Evolutionary conservation across 2,888 invertebrate genomes (phyloP).

Genomic region (Malacosoma neustria): DNA sequence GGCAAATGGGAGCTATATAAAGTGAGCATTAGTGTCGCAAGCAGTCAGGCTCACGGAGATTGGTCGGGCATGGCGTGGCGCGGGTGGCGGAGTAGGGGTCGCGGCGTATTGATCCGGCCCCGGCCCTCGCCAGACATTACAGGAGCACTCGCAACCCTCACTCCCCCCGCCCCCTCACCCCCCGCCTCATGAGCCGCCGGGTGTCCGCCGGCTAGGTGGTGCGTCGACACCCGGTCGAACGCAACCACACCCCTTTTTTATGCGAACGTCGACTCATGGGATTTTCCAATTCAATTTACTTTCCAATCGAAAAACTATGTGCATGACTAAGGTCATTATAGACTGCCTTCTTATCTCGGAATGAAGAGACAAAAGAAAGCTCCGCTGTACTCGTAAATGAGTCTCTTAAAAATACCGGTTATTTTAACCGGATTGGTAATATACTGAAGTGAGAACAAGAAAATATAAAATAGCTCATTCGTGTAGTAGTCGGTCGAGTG

Average conservation of each 20-base stretch:
- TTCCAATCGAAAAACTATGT: conserved; percentile 34
- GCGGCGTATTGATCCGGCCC: conserved; percentile 56
- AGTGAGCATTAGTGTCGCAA: conserved; percentile 70
- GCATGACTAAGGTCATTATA: background rate
- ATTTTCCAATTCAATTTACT: conserved; percentile 69
- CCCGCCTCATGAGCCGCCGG: conserved; percentile 25
- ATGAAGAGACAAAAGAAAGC: too few relatives aligned
- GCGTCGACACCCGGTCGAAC: conserved; percentile 36
- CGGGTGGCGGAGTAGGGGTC: conserved; percentile 43
- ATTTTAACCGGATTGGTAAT: too few relatives aligned
- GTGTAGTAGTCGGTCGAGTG: too few relatives aligned
- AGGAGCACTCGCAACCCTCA: conserved; percentile 47
- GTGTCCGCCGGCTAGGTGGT: conserved; percentile 34
- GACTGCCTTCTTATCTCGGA: too few relatives aligned
- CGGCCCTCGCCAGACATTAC: conserved; percentile 56
- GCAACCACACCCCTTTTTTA: conserved; percentile 70
- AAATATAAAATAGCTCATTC: too few relatives aligned
- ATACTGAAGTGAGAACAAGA: too few relatives aligned
- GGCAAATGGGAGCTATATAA: conserved; percentile 68
- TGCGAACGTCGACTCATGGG: conserved; percentile 61
- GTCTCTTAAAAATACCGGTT: too few relatives aligned
- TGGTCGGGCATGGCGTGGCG: conserved; percentile 40
- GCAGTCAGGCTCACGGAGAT: conserved; percentile 69
- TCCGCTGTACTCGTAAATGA: too few relatives aligned
- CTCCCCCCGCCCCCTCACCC: conserved; percentile 27